Evolutionary conservation across 23 tunicate genomes (phyloP).

Genomic region (Aplidium turbinatum): DNA sequence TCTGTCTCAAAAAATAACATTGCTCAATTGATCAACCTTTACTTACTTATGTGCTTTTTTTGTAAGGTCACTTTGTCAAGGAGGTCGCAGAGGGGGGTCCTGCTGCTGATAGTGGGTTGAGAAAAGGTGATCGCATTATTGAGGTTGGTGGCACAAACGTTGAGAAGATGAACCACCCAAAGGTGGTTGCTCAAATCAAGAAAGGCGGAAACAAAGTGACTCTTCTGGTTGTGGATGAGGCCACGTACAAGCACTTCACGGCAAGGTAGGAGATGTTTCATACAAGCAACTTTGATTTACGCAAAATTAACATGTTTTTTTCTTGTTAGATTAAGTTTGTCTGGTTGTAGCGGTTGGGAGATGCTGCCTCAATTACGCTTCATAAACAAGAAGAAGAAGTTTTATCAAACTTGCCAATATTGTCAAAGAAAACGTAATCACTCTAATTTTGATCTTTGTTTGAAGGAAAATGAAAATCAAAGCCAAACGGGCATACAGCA

Average conservation of each 20-base stretch:
- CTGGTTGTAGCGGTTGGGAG: no score
- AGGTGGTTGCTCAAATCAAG: constrained; percentile 68
- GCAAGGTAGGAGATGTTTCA: no score
- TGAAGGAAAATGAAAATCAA: constrained; percentile 79
- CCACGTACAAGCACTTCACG: constrained; percentile 54
- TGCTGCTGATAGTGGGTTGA: constrained; percentile 65
- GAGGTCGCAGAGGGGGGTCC: constrained; percentile 74
- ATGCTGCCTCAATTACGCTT: no score
- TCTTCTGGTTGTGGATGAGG: constrained; percentile 77
- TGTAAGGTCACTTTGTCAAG: constrained; percentile 77
- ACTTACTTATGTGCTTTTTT: no score
- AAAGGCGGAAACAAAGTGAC: constrained; percentile 64
- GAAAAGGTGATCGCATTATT: constrained; percentile 68
- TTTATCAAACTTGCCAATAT: no score
- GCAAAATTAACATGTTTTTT: no score
- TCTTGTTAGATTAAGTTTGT: no score
- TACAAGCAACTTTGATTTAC: no score
- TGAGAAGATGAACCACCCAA: constrained; percentile 64
- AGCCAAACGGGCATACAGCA: constrained; percentile 59
- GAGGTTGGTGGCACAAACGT: constrained; percentile 79
- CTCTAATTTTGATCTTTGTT: neutral
- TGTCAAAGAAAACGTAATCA: no score
- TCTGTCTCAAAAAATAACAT: no score
- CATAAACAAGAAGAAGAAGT: no score
- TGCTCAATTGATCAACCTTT: no score